A percentile compares a stretch with the other conserved stretches of the same genome.
phyloP scores from a whole-genome alignment of 2,113 vertebrate genomes.

The Empidonax traillii region DNA sequence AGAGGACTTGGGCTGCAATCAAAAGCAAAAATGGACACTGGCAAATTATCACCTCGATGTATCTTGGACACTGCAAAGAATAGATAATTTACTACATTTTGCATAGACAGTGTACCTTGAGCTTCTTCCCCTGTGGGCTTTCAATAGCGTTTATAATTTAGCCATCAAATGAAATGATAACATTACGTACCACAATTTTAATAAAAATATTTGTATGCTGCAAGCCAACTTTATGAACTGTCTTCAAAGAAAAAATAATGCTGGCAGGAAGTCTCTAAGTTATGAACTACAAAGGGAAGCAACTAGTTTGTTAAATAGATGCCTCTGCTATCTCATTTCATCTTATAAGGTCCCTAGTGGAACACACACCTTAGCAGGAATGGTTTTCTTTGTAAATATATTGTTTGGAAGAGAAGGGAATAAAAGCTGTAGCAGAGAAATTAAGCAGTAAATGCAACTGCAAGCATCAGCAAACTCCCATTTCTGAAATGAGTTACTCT shows the following conservation, averaged over 20 bases:
- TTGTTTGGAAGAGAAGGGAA: not conserved
- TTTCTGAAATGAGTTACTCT: not conserved
- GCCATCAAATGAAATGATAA: constrained; percentile 62
- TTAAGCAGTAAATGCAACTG: not conserved
- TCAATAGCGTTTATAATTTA: constrained; percentile 55
- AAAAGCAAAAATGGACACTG: not conserved
- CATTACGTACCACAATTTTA: constrained; percentile 35
- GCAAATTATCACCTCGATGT: not conserved
- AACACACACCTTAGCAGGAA: not conserved
- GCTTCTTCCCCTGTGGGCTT: constrained; percentile 25
- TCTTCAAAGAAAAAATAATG: constrained; percentile 55
- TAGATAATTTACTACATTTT: constrained; percentile 26
- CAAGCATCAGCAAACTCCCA: not conserved
- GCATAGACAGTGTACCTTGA: constrained; percentile 28
- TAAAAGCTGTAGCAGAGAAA: not conserved
- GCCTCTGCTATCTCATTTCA: constrained; percentile 6
- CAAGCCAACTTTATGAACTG: constrained; percentile 18
- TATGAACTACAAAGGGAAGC: not conserved
- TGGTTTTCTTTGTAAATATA: not conserved
- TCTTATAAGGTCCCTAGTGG: not conserved
- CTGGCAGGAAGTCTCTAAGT: constrained; percentile 21
- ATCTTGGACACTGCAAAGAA: not conserved
- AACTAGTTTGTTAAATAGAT: constrained; percentile 2
- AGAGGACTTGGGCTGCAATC: not conserved
- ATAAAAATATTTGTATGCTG: constrained; percentile 57